Conservation (phyloP, 2,113 vertebrate species). For the Eleginops maclovinus region DNA sequence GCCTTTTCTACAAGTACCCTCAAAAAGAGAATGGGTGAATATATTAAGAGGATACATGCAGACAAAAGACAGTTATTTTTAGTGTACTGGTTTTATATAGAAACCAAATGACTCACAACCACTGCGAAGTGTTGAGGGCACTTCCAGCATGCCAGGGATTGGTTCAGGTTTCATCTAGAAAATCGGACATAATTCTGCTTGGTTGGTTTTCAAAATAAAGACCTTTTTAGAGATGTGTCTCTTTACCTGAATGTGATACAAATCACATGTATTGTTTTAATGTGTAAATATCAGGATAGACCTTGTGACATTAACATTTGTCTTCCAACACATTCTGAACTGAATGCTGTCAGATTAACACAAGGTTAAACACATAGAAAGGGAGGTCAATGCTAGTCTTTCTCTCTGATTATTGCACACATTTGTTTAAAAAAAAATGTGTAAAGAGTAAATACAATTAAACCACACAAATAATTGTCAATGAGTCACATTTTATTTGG, state of each 20-base stretch:
- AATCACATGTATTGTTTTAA: not conserved
- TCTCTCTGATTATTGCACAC: not conserved
- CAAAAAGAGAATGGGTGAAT: not conserved
- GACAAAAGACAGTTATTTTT: not conserved
- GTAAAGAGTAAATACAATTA: not conserved
- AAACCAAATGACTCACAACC: not conserved
- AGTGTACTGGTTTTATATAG: not conserved
- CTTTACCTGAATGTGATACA: not conserved
- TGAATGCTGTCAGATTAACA: not conserved
- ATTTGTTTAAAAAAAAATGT: too few relatives aligned
- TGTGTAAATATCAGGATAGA: not conserved
- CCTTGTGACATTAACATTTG: not conserved
- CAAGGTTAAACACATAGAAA: slow-evolving; percentile 13
- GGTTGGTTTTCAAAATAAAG: not conserved
- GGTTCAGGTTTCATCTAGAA: not conserved
- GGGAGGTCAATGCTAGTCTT: not conserved
- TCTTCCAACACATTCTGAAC: not conserved
- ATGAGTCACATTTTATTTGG: not conserved
- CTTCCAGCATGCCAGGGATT: not conserved
- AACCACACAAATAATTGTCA: not conserved
- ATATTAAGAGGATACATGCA: not conserved
- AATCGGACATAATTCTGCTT: not conserved
- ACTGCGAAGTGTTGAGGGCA: not conserved
- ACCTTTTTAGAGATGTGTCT: not conserved
- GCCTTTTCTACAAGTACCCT: not conserved